These are phyloP conservation scores for Gymnocephalus cernua DNA, from an alignment of 2,113 vertebrate genomes.

Conservation along the genomic window DNA sequence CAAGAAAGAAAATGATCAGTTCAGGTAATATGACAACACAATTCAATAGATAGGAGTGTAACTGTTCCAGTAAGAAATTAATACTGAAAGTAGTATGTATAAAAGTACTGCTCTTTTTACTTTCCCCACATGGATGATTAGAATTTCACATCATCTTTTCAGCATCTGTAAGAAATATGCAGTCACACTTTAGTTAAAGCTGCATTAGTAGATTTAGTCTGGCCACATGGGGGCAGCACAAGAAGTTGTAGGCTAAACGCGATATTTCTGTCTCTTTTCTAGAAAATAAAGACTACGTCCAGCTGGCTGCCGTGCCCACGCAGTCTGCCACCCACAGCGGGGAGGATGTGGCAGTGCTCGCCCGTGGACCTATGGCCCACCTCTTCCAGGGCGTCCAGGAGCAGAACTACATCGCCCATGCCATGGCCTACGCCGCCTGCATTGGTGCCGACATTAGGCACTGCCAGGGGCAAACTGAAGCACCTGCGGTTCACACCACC, in stretches of 20 bases:
- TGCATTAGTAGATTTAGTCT: background rate
- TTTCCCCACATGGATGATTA: background rate
- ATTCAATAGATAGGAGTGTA: background rate
- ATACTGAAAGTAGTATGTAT: background rate
- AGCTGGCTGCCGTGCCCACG: constrained; percentile 76
- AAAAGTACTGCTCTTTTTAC: background rate
- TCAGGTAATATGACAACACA: background rate
- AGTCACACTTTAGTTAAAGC: background rate
- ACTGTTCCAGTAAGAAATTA: background rate
- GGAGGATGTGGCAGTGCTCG: constrained; percentile 82
- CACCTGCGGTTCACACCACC: background rate
- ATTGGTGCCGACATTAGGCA: constrained; percentile 80
- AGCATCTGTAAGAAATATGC: background rate
- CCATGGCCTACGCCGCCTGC: constrained; percentile 82
- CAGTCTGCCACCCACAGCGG: constrained; percentile 81
- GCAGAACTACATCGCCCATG: constrained; percentile 85
- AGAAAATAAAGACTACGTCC: constrained; percentile 80
- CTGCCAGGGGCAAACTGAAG: constrained; percentile 48
- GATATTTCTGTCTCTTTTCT: background rate
- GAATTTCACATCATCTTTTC: background rate
- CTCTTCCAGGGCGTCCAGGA: constrained; percentile 84
- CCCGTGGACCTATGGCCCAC: constrained; percentile 84
- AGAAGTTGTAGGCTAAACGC: no score
- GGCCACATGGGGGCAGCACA: background rate
- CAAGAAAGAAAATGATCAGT: background rate